These are phyloP conservation scores for Gambusia yucatana DNA, from an alignment of 2,797 vertebrate species.

Conservation along the genomic window DNA sequence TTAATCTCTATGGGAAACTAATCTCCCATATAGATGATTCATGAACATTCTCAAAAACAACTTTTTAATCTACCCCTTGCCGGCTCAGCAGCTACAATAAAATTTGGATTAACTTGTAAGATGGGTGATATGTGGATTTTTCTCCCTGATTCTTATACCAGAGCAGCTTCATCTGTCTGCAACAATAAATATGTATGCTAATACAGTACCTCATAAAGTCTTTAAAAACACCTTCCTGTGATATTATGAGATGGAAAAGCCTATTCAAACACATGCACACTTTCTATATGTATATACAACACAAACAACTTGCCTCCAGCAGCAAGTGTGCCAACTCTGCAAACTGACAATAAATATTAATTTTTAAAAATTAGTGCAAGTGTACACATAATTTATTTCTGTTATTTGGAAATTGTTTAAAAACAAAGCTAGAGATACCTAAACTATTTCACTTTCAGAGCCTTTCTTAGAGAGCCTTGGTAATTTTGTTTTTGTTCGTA, in stretches of 20 bases:
- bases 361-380: background rate
- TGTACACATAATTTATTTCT: background rate
- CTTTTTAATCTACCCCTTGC: conserved; percentile 83
- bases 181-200: conserved; percentile 82
- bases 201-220: conserved; percentile 75
- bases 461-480: background rate
- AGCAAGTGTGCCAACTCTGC: conserved; percentile 20
- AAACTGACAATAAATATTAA: conserved; percentile 2
- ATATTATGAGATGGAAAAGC: conserved; percentile 53
- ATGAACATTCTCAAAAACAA: conserved; percentile 80
- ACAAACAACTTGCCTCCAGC: conserved; percentile 48
- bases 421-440: background rate
- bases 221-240: conserved; percentile 64
- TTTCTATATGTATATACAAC: conserved; percentile 22
- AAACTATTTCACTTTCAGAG: conserved; percentile 1
- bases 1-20: conserved; percentile 80
- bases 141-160: conserved; percentile 58
- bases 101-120: conserved; percentile 84
- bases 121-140: conserved; percentile 68
- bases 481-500: conserved; percentile 13
- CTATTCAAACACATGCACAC: conserved; percentile 32
- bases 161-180: conserved; percentile 60
- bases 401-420: background rate
- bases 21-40: conserved; percentile 84
- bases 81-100: conserved; percentile 80